Conservation (phyloP, 2,113 vertebrate genomes). For the Peromyscus leucopus region DNA sequence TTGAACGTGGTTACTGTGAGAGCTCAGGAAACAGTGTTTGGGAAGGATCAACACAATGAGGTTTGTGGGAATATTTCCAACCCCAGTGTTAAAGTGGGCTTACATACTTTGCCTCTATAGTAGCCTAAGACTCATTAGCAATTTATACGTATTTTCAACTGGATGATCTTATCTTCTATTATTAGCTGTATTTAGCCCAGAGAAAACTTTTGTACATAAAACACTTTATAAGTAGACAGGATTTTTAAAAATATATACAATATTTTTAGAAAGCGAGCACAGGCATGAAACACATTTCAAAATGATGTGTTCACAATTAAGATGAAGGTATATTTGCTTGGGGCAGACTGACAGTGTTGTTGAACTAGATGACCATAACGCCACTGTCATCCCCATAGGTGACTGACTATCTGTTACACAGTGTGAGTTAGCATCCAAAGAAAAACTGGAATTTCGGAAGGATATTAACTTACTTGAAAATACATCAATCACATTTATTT, state of each 20-base stretch:
- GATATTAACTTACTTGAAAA: constrained; percentile 57
- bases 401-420: constrained; percentile 3
- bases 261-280: constrained; percentile 66
- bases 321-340: constrained; percentile 52
- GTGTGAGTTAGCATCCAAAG: neutral
- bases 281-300: constrained; percentile 56
- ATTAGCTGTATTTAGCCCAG: constrained; percentile 67
- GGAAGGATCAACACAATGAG: constrained; percentile 17
- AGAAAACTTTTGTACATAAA: constrained; percentile 64
- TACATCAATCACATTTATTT: constrained; percentile 36
- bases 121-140: constrained; percentile 27
- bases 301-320: constrained; percentile 50
- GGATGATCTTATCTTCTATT: constrained; percentile 60
- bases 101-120: constrained; percentile 41
- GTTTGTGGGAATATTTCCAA: constrained; percentile 20
- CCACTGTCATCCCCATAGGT: neutral
- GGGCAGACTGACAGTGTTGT: neutral
- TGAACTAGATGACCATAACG: constrained; percentile 39
- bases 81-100: constrained; percentile 44
- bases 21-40: constrained; percentile 27
- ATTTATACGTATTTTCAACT: constrained; percentile 66
- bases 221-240: constrained; percentile 25
- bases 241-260: constrained; percentile 31
- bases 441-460: constrained; percentile 35
- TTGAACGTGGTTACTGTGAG: constrained; percentile 38